These are phyloP conservation scores for Papilio gigon DNA, from an alignment of 2,888 invertebrate species.

Conservation along the genomic window DNA sequence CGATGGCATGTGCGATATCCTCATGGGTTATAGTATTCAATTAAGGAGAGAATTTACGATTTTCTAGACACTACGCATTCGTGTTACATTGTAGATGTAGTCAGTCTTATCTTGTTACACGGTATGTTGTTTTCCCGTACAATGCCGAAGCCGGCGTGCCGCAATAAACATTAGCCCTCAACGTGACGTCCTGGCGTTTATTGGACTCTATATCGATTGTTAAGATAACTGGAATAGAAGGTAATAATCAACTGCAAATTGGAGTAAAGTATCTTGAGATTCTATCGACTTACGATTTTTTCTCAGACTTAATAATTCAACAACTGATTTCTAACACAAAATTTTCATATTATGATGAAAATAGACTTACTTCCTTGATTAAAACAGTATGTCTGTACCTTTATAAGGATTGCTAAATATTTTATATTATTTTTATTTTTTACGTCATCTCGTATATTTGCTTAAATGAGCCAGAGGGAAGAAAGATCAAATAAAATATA, in stretches of 20 bases:
- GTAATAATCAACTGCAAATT: neutral
- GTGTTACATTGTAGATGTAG: slow-evolving; percentile 18
- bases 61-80: neutral
- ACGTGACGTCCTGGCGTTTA: slow-evolving; percentile 40
- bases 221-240: slow-evolving; percentile 36
- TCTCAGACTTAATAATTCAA: neutral
- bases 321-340: too few relatives aligned
- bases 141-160: slow-evolving; percentile 26
- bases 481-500: too few relatives aligned
- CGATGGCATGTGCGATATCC: too few relatives aligned
- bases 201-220: slow-evolving; percentile 32
- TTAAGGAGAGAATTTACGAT: neutral
- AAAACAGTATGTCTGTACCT: too few relatives aligned
- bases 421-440: too few relatives aligned
- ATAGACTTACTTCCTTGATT: too few relatives aligned
- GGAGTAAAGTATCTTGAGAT: neutral
- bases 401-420: too few relatives aligned
- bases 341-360: too few relatives aligned
- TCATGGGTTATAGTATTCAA: too few relatives aligned
- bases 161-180: slow-evolving; percentile 40
- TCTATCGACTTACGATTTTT: neutral
- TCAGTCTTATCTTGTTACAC: slow-evolving; percentile 37
- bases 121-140: slow-evolving; percentile 29
- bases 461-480: too few relatives aligned
- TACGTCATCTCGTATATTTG: too few relatives aligned